These are phyloP conservation scores for Falco peregrinus DNA, from an alignment of 2,797 vertebrate species.

Conservation along the genomic window DNA sequence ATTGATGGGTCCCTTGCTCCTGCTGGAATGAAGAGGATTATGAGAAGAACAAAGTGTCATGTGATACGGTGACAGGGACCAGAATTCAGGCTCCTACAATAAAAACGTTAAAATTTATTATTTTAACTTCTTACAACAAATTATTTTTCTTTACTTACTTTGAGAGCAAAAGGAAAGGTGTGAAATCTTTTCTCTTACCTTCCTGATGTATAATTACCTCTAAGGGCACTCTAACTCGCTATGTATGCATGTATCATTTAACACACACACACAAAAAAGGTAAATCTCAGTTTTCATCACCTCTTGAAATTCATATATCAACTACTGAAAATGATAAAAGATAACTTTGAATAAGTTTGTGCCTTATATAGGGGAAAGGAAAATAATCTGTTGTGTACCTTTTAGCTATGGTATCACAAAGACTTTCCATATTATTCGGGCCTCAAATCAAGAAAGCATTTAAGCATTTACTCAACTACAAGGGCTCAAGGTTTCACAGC, in stretches of 20 bases:
- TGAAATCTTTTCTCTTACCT: neutral
- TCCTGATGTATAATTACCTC: neutral
- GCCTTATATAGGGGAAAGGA: neutral
- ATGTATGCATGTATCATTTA: too few species aligned
- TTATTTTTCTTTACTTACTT: neutral
- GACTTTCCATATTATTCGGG: neutral
- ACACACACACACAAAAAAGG: neutral
- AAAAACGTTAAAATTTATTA: neutral
- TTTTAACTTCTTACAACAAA: neutral
- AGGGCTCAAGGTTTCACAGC: neutral
- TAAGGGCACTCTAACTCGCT: neutral
- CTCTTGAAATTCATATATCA: neutral
- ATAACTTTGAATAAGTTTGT: neutral
- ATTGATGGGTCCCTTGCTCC: neutral
- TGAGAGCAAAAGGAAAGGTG: neutral
- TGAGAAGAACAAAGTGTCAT: neutral
- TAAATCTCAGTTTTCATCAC: neutral
- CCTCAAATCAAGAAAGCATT: neutral
- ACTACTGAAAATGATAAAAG: neutral
- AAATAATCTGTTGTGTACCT: neutral
- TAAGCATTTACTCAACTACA: neutral
- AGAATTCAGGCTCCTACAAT: neutral
- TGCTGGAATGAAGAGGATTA: neutral
- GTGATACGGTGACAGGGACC: rapidly evolving
- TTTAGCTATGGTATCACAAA: neutral